These are phyloP conservation scores for Lytechinus variegatus DNA, from an alignment of 35 echinoderm and acorn worm genomes.

Conservation along the genomic window DNA sequence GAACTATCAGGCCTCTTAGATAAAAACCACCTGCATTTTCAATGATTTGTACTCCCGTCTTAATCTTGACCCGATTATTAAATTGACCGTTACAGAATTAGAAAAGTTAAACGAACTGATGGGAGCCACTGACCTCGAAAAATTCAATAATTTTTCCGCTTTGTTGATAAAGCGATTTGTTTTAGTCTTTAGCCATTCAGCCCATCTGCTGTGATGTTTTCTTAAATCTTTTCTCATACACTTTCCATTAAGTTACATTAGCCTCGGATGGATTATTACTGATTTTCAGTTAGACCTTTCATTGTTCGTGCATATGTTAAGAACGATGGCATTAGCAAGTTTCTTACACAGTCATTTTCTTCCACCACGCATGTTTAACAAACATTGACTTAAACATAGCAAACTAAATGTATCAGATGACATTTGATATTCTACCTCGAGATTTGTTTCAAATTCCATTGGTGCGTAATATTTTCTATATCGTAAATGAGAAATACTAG, in stretches of 20 bases:
- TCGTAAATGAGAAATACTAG: too few relatives aligned
- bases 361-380: too few relatives aligned
- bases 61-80: background rate
- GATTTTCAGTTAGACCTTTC: background rate
- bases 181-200: background rate
- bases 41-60: background rate
- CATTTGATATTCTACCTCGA: too few relatives aligned
- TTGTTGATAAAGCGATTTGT: background rate
- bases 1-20: background rate
- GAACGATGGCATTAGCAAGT: too few relatives aligned
- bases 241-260: background rate
- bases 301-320: too few relatives aligned
- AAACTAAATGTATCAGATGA: too few relatives aligned
- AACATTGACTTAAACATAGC: too few relatives aligned
- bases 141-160: background rate
- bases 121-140: background rate
- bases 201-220: background rate
- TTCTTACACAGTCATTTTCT: too few relatives aligned
- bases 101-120: background rate
- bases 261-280: background rate
- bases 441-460: too few relatives aligned
- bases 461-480: too few relatives aligned
- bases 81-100: background rate
- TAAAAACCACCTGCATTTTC: background rate
- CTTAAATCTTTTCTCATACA: background rate